Evolutionary conservation across 2,797 vertebrate genomes (phyloP).

Genomic region (Ibycter americanus): DNA sequence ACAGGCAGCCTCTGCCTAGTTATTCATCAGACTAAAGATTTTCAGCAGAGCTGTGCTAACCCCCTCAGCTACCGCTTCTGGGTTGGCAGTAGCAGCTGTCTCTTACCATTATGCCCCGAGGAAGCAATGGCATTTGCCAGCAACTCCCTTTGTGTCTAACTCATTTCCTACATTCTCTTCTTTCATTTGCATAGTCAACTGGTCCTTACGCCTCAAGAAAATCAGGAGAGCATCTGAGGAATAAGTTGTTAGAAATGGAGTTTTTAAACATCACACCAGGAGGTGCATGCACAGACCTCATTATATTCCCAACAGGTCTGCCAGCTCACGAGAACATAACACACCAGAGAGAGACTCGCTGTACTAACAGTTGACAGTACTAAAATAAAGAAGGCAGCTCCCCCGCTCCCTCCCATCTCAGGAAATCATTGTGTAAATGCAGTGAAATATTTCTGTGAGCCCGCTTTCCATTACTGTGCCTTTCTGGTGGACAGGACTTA

Average conservation of each 20-base stretch:
- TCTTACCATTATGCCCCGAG: conserved; percentile 72
- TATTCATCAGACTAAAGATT: conserved; percentile 54
- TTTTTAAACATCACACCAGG: conserved; percentile 67
- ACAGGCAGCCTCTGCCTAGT: neutral
- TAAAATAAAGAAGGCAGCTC: conserved; percentile 45
- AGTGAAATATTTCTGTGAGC: neutral
- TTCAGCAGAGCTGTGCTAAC: conserved; percentile 23
- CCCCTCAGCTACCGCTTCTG: conserved; percentile 52
- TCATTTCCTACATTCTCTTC: conserved; percentile 64
- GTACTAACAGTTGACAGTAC: conserved; percentile 24
- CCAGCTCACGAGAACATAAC: conserved; percentile 56
- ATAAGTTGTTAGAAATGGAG: conserved; percentile 66
- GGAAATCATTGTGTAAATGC: neutral
- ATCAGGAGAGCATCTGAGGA: conserved; percentile 64
- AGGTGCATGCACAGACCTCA: conserved; percentile 57
- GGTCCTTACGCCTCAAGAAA: conserved; percentile 71
- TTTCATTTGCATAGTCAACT: conserved; percentile 74
- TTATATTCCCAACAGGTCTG: conserved; percentile 68
- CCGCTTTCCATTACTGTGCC: neutral
- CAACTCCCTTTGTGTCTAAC: conserved; percentile 71
- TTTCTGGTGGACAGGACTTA: neutral
- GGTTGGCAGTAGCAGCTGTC: conserved; percentile 71
- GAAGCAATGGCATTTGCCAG: conserved; percentile 72
- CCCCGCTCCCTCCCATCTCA: neutral
- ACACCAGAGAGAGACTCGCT: conserved; percentile 27